Evolutionary conservation across 35 echinoderm and acorn worm genomes (phyloP), one percentile per base, ranked within the genome.

Genomic region (Apostichopus parvimensis): DNA sequence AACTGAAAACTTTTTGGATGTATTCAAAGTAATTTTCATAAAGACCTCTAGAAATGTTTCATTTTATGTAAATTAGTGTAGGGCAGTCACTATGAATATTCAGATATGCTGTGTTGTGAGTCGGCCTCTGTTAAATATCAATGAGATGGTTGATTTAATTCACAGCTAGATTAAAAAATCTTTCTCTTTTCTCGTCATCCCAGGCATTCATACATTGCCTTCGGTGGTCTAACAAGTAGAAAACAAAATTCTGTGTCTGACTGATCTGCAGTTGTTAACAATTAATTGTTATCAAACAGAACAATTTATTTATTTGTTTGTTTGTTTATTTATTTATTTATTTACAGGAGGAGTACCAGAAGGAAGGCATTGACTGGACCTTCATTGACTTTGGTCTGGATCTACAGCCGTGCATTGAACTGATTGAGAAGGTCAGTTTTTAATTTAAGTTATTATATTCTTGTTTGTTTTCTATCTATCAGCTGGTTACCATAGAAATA

Each of bases 381-480:
- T 98, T 96, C 93, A 98, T 98, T 76, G 97, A 98, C 88, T 98
- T 98, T 89, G 97, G 97, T 14, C 92, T 98, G 21, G 97, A 98
- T 81, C 97, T 98, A 13, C 97, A 98, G 73, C 97, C 97, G 61
- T 98, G 97, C 92, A 98, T 98, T 80, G 97, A 98, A 81, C 95
- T 98, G 79, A 98, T 98, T 54, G 97, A 98, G 83, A 98, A 98
- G 94, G 97, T 98, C 89, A 86, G 75, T 24, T 17, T 17, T 45
- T 79, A 18, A 45, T 45, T 45, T 45, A 45, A 45, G 0, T 0
- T 45, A 45, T 45, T 0, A 45, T 45, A 45, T 45, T 45, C 34
- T 45, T 45, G 34, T 45, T 45, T 45, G 34, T 45, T 45, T 45
- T 45, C 34, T 45, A 45, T 45, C 34, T 45, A 45, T 45, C 34